Evolutionary conservation across 1,140 invertebrate genomes (phyloP), one percentile per base, ranked within the genome.

Genomic region (Anastatus disparis): DNA sequence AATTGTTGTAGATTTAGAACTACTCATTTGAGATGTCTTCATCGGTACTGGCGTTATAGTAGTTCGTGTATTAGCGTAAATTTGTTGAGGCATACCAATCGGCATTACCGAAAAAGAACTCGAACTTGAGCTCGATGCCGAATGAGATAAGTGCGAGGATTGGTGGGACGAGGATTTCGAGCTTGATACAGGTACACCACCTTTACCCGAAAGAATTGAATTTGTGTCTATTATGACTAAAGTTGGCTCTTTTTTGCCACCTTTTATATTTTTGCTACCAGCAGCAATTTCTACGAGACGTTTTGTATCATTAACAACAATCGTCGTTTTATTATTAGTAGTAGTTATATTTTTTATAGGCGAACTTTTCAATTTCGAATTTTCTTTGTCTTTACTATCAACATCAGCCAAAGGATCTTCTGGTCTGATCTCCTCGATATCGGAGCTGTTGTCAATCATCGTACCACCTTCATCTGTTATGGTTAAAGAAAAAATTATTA

Each of bases 171-270:
- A 61, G 71, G 71, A 31, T 44, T 84, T 83, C 13, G 71, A 73
- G 24, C 63, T 81, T 48, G 81, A 84, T 4, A 91, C 82, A 62
- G 90, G 89, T 17, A 91, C 82, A 22, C 89, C 88, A 52, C 90
- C 90, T 70, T 89, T 87, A 6, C 89, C 90, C 50, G 89, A 89
- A 40, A 91, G 78, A 74, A 92, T 91, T 12, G 90, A 90, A 87
- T 93, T 92, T 3, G 91, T 93, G 76, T 93, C 92, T 67, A 94
- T 92, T 56, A 94, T 93, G 27, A 94, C 92, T 74, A 93, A 84
- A 2, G 91, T 93, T 2, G 91, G 91, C 78, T 93, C 91, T 74
- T 93, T 93, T 74, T 92, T 91, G 3, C 89, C 88, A 58, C 87
- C 87, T 61, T 87, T 86, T 1, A 81, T 74, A 2, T 76, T 79